phyloP scores from a whole-genome alignment of 2,888 invertebrate genomes.

The Eilema sororculum region DNA sequence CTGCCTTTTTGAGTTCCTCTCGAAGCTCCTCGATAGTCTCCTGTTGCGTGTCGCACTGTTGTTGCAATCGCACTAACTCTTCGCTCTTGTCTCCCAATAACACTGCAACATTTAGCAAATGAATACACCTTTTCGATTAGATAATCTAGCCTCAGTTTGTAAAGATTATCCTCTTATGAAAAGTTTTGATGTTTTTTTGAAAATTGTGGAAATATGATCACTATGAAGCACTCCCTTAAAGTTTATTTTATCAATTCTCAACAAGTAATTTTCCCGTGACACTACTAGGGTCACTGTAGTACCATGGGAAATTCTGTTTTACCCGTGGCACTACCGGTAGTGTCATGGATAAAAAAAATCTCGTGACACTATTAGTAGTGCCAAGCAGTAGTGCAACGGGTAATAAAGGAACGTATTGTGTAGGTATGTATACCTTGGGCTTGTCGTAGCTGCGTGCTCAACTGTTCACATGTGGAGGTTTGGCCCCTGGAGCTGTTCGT shows the following conservation, averaged over 20 bases:
- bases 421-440: constrained; percentile 57
- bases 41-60: constrained; percentile 51
- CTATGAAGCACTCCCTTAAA: no score
- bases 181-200: background rate
- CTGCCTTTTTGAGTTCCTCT: constrained; percentile 55
- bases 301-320: no score
- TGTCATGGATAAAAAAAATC: no score
- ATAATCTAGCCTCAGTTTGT: background rate
- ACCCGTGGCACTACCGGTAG: no score
- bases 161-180: background rate
- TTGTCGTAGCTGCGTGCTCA: constrained; percentile 57
- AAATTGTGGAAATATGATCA: no score
- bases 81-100: constrained; percentile 57
- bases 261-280: no score
- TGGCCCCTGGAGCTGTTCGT: constrained; percentile 46
- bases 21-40: constrained; percentile 48
- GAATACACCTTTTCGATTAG: background rate
- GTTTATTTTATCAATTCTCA: no score
- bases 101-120: background rate
- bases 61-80: constrained; percentile 52
- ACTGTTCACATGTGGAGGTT: constrained; percentile 48
- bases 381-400: no score
- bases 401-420: no score
- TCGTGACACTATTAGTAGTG: no score
- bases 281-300: no score